Conservation (phyloP, 2,113 vertebrate species). For the Limnothrissa miodon region DNA sequence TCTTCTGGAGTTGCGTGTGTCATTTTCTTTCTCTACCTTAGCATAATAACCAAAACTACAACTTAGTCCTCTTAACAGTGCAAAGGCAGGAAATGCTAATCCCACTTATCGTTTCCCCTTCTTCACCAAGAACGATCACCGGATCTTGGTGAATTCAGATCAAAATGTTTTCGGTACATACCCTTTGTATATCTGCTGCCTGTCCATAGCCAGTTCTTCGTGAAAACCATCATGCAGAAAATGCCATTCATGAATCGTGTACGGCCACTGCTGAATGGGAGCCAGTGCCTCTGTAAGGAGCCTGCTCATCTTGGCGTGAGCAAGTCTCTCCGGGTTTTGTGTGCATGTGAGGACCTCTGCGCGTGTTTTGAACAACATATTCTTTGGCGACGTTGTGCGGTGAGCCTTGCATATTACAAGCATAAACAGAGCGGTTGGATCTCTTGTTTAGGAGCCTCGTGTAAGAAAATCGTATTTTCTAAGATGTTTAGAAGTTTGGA, state of each 20-base stretch:
- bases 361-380: slow-evolving; percentile 1
- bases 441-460: neutral
- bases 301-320: slow-evolving; percentile 9
- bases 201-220: neutral
- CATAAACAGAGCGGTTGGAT: neutral
- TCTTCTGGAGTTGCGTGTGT: neutral
- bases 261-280: neutral
- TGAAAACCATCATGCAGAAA: neutral
- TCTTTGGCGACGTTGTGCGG: slow-evolving; percentile 1
- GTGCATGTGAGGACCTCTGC: neutral
- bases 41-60: neutral
- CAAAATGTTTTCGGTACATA: neutral
- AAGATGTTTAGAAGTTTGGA: neutral
- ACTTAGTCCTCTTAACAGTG: neutral
- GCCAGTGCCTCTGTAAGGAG: neutral
- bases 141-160: neutral
- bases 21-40: neutral
- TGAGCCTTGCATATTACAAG: neutral
- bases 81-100: neutral
- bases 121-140: no score
- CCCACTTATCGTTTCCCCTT: neutral
- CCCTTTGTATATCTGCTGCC: neutral
- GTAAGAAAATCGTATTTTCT: neutral
- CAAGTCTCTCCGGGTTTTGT: neutral
- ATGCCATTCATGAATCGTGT: slow-evolving; percentile 14